These are phyloP conservation scores for Spicauda simplicius DNA, from an alignment of 2,888 invertebrate species.

Conservation along the genomic window DNA sequence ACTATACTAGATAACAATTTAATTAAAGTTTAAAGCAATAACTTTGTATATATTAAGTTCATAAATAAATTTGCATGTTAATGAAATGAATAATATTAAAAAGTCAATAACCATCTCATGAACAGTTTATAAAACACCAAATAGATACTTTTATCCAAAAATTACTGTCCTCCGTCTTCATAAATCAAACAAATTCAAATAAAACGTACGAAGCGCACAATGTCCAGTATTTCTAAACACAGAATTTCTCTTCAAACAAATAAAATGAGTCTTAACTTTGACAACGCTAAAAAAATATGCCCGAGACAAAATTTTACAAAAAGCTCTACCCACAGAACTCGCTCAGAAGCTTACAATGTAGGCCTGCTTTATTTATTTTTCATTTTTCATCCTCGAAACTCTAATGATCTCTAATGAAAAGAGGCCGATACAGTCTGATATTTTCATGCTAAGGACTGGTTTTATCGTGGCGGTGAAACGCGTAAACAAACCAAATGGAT, in stretches of 20 bases:
- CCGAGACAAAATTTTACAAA: constrained; percentile 41
- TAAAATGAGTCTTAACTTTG: constrained; percentile 28
- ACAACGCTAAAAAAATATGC: constrained; percentile 33
- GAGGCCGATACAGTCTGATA: constrained; percentile 57
- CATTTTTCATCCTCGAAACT: constrained; percentile 72
- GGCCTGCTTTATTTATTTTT: constrained; percentile 64
- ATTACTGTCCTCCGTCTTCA: constrained; percentile 1
- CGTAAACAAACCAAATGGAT: not conserved
- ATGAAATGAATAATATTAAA: not conserved
- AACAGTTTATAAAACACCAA: not conserved
- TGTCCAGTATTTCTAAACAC: constrained; percentile 20
- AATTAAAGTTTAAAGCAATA: no score
- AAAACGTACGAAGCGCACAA: constrained; percentile 11
- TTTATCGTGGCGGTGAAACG: not conserved
- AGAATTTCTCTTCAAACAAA: constrained; percentile 25
- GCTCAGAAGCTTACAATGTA: constrained; percentile 58
- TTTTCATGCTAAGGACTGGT: constrained; percentile 20
- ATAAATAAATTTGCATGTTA: no score
- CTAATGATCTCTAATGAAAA: constrained; percentile 81
- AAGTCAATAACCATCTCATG: not conserved
- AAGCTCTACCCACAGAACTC: constrained; percentile 44
- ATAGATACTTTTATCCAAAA: not conserved
- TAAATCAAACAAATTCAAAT: constrained; percentile 23
- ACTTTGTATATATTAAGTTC: no score
- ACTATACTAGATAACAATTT: no score